Conservation (phyloP, 2,888 invertebrate species). For the Macrophya annulata region DNA sequence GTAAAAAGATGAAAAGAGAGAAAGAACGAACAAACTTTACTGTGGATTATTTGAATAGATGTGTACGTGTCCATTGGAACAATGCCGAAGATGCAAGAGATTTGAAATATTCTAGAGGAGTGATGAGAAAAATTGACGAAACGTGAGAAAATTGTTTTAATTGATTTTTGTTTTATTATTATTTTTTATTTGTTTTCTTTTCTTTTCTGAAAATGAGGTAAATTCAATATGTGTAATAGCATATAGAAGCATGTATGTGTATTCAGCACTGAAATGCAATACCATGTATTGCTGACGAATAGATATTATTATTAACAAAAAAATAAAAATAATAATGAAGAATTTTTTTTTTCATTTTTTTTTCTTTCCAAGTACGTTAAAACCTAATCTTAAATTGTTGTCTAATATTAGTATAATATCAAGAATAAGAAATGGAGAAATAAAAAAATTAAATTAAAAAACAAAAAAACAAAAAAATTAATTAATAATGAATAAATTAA, state of each 20-base stretch:
- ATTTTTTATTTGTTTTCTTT: conserved; percentile 54
- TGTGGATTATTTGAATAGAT: background rate
- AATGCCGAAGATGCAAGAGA: conserved; percentile 56
- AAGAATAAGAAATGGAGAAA: background rate
- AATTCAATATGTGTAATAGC: conserved; percentile 65
- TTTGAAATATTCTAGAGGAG: conserved; percentile 44
- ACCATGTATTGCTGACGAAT: conserved; percentile 68
- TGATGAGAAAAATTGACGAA: background rate
- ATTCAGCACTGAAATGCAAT: conserved; percentile 65
- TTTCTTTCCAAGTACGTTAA: conserved; percentile 59
- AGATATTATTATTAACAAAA: conserved; percentile 64
- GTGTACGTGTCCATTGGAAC: conserved; percentile 57
- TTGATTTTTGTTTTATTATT: conserved; percentile 53
- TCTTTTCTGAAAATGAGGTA: conserved; percentile 60
- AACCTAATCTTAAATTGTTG: conserved; percentile 61
- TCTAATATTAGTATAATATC: conserved; percentile 58
- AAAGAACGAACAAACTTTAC: background rate
- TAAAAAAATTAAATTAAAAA: background rate
- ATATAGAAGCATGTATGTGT: conserved; percentile 64
- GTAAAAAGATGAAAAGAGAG: background rate
- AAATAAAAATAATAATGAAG: background rate
- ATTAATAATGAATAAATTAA: background rate
- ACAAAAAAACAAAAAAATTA: background rate
- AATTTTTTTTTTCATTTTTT: conserved; percentile 15
- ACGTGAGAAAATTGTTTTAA: conserved; percentile 57